phyloP scores from a whole-genome alignment of 1,140 invertebrate genomes.

The Himalopsyche phryganea region DNA sequence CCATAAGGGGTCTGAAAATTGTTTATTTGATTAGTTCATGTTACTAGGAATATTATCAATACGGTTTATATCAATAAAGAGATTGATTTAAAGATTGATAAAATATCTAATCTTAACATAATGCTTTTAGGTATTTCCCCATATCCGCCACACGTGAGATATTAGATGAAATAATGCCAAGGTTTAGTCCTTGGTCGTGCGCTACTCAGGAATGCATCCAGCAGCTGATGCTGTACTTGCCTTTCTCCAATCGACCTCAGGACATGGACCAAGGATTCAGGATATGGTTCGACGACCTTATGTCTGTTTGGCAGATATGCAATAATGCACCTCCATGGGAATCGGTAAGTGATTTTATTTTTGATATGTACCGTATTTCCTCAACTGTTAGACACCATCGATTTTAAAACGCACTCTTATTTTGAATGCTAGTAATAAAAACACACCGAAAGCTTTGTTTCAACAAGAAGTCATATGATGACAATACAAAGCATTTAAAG shows the following conservation, averaged over 20 bases:
- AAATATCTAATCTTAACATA: no score
- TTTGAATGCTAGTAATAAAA: no score
- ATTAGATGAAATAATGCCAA: constrained; percentile 76
- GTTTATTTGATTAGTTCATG: no score
- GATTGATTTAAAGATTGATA: no score
- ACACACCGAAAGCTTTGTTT: no score
- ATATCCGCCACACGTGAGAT: constrained; percentile 80
- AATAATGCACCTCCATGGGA: constrained; percentile 70
- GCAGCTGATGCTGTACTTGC: constrained; percentile 73
- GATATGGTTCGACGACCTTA: constrained; percentile 83
- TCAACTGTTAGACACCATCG: no score
- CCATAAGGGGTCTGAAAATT: no score
- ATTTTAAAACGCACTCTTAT: no score
- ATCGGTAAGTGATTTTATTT: constrained; percentile 53
- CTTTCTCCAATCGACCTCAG: constrained; percentile 62
- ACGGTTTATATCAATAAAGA: no score
- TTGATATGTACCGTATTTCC: background rate
- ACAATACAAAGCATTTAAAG: no score
- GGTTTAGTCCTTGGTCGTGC: constrained; percentile 67
- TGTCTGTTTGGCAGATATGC: constrained; percentile 73
- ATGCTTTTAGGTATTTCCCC: constrained; percentile 67
- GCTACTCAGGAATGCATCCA: constrained; percentile 60
- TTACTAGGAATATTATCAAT: no score
- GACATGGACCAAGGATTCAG: constrained; percentile 63
- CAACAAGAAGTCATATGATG: no score